Base-by-base conservation (phyloP, 2,797 vertebrate species). In the Etheostoma nigrum region DNA sequence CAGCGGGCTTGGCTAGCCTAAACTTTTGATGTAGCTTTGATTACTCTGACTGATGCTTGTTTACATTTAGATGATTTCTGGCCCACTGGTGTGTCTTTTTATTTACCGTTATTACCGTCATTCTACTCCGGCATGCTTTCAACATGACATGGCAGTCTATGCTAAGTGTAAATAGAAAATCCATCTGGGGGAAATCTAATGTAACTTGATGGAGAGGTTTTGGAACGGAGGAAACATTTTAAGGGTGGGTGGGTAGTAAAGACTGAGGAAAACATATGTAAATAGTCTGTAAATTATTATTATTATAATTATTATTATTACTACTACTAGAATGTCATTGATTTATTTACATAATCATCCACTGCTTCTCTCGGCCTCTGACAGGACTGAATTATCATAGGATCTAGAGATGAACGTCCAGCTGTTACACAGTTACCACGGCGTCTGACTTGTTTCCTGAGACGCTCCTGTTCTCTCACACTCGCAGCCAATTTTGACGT, bases 241-340 rank as follows among this genome's bases (percentile, higher is more conserved):
- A 55, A 74, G 55, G 62, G 44, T 23, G 61, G 51, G 42, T 83
- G 86, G 92, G 86, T 88, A 90, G 78, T 85, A 75, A 72, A 88
- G 71, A 82, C 67, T 72, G 83, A 86, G 87, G 90, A 73, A 40
- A 53, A 77, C 63, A 77, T 54, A 84, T 96, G 96, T 96, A 96
- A 78, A 96, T 95, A 95, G 78, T 89, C 83, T 95, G 94, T 97
- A 96, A 94, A 94, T 95, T 94, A 94, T 94, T 94, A 93, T 89
- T 82, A 65, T 66, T 74, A 86, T 51, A 69, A 71, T 51, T 63
- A 79, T 44, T 71, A 70, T 19, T 66, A 72, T 19, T 83, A 78
- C 57, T 81, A 79, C 54, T 83, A 79, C 59, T 84, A 74, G 87
- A 88, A 80, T 91, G 91, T 95, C 86, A 91, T 87, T 82, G 88